Percentiles rank a stretch among this genome's conserved stretches.
Evolutionary conservation across 2,797 vertebrate genomes (phyloP).

Genomic region (Takifugu ocellatus): DNA sequence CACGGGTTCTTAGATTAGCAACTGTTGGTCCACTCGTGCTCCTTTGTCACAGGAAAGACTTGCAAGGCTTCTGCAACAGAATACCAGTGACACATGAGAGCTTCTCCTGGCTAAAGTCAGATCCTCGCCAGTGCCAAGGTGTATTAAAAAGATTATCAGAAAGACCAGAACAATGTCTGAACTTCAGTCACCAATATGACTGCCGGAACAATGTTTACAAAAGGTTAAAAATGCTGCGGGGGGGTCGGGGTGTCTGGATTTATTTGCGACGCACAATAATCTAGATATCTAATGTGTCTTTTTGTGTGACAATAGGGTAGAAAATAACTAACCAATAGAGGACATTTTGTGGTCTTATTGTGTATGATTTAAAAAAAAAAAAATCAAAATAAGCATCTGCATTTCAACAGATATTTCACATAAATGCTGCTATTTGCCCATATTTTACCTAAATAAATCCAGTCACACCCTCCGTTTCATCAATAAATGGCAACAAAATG

Average conservation of each 20-base stretch:
- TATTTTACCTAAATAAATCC: no score
- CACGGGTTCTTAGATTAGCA: constrained; percentile 64
- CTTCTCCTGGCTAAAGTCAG: constrained; percentile 71
- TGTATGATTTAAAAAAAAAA: no score
- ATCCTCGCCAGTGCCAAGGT: constrained; percentile 61
- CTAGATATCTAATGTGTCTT: no score
- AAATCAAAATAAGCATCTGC: no score
- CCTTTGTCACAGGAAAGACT: constrained; percentile 70
- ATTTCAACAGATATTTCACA: no score
- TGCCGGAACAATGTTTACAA: constrained; percentile 40
- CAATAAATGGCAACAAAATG: constrained; percentile 9
- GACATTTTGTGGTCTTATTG: no score
- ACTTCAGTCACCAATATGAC: constrained; percentile 47
- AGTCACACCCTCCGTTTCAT: no score
- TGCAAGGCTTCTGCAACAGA: constrained; percentile 60
- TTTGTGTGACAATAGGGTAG: no score
- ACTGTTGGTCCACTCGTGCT: constrained; percentile 56
- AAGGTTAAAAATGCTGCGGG: constrained; percentile 35
- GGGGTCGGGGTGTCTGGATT: no score
- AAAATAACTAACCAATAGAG: no score
- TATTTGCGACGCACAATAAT: no score
- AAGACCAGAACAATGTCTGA: constrained; percentile 68
- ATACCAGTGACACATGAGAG: constrained; percentile 71
- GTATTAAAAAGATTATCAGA: constrained; percentile 66
- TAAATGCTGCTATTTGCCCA: no score